Evolutionary conservation across 2,797 vertebrate species (phyloP), one percentile per base, ranked within the genome.

Genomic region (Anguilla marmorata): DNA sequence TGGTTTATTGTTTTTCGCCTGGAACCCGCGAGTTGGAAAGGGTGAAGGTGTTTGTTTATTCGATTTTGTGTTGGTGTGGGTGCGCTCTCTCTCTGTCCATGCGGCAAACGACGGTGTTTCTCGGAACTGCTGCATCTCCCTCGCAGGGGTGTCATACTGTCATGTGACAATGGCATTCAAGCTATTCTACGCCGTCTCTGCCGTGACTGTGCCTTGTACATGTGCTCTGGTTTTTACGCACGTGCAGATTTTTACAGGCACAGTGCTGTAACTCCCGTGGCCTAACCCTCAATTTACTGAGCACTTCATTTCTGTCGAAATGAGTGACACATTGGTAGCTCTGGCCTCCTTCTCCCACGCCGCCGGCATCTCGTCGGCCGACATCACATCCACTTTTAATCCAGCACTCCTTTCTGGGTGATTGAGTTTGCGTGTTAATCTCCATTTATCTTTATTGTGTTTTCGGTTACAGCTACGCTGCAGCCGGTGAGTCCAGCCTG

Each of bases 281-380:
- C 90, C 82, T 90, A 90, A 93, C 92, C 92, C 90, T 93, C 66
- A 91, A 93, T 93, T 88, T 90, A 89, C 92, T 92, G 93, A 89
- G 92, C 88, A 88, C 87, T 89, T 84, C 91, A 92, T 90, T 88
- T 4, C 14, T 88, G 85, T 86, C 86, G 88, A 89, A 93, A 93
- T 94, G 87, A 89, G 91, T 93, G 88, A 84, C 74, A 63, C 50
- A 91, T 94, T 90, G 91, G 33, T 91, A 85, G 69, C 89, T 91
- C 8, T 86, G 86, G 41, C 19, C 19, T 82, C 45, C 76, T 80
- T 21, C 6, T 37, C 16, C 45, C 4, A 21, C 0, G 76, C 88
- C 30, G 8, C 30, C 33, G 19, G 80, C 54, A 56, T 74, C 89
- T 7, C 79, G 86, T 66, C 45, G 11, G n/a, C 41, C 0, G 79